These are phyloP conservation scores for Elachura formosa DNA, from an alignment of 2,113 vertebrate genomes.

Conservation along the genomic window DNA sequence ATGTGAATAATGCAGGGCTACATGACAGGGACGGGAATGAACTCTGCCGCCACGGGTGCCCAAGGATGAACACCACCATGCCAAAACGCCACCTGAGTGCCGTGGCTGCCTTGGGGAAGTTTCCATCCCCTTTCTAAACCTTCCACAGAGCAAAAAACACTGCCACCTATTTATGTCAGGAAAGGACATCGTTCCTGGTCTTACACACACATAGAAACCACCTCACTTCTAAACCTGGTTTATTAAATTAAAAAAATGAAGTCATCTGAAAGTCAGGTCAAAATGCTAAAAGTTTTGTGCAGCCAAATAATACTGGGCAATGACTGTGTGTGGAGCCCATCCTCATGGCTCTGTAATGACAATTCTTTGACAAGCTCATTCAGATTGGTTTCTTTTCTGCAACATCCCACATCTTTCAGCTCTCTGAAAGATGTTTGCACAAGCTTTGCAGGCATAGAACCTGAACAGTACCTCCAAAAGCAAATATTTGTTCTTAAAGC, in stretches of 20 bases:
- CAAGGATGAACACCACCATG: not conserved
- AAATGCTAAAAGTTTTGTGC: not conserved
- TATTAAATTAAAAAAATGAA: not conserved
- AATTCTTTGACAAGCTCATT: not conserved
- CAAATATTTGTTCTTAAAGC: not conserved
- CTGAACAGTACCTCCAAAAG: not conserved
- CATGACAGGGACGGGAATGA: not conserved
- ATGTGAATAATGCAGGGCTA: not conserved
- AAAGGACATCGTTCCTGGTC: not conserved
- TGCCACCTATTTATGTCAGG: not conserved
- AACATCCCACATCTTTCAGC: not conserved
- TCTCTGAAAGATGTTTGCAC: not conserved
- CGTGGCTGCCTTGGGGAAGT: not conserved
- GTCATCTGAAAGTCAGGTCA: not conserved
- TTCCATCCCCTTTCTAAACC: not conserved
- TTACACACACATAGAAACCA: fast-evolving
- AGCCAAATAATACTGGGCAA: not conserved
- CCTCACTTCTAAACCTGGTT: not conserved
- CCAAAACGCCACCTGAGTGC: not conserved
- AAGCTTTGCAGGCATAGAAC: not conserved
- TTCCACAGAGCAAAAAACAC: fast-evolving
- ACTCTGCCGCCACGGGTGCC: not conserved
- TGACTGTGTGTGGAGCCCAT: not conserved
- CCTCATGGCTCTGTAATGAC: not conserved
- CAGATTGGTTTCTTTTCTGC: not conserved